These are phyloP conservation scores for Alectoris magna DNA, from an alignment of 2,797 vertebrate species.

Conservation along the genomic window DNA sequence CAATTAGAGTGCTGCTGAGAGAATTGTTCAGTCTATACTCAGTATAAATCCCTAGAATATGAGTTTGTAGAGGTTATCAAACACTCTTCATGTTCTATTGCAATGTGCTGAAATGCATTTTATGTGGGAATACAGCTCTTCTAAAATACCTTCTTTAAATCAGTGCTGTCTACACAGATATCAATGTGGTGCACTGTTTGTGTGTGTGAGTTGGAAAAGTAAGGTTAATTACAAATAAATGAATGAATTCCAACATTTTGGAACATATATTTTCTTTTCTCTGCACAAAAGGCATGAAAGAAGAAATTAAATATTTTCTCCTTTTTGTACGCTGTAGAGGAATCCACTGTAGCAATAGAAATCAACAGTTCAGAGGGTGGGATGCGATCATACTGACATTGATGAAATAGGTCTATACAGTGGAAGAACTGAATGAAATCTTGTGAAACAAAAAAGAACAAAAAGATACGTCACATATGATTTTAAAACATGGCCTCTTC, in stretches of 20 bases:
- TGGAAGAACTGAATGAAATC: neutral
- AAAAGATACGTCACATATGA: neutral
- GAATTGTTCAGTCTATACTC: neutral
- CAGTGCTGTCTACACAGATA: neutral
- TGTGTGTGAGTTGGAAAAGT: neutral
- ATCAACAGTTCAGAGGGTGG: neutral
- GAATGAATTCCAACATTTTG: neutral
- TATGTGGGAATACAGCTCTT: neutral
- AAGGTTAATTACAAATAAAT: neutral
- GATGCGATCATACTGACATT: neutral
- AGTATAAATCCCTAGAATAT: neutral
- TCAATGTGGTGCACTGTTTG: neutral
- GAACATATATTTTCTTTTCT: neutral
- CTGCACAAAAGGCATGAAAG: neutral
- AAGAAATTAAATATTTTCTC: neutral
- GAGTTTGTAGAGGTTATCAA: neutral
- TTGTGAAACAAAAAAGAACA: neutral
- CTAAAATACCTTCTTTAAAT: neutral
- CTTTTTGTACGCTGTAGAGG: neutral
- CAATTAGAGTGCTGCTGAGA: slow-evolving; percentile 20
- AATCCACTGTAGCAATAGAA: neutral
- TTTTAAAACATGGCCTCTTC: neutral
- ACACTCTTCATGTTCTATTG: neutral
- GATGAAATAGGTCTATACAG: neutral
- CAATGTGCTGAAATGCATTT: neutral